Conservation (phyloP, 2,888 invertebrate genomes). For the Mesorhabditis belari region DNA sequence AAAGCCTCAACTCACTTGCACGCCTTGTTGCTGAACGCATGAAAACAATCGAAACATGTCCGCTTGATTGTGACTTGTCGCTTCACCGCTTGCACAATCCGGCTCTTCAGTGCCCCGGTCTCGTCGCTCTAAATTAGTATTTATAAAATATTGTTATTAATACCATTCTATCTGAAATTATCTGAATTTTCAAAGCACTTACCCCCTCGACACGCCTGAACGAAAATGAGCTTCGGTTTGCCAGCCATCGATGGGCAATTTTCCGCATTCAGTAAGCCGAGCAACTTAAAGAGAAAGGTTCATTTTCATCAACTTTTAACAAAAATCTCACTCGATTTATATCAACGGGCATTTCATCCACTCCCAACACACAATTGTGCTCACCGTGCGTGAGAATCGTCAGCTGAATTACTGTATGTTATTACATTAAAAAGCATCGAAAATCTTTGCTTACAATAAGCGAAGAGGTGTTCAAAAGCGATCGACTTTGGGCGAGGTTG, state of each 20-base stretch:
- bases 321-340: neutral
- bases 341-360: neutral
- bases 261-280: slow-evolving; percentile 42
- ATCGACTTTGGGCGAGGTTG: slow-evolving; percentile 23
- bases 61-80: no score
- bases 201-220: slow-evolving; percentile 53
- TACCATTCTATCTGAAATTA: no score
- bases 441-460: slow-evolving; percentile 3
- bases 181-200: no score
- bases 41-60: no score
- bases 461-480: slow-evolving; percentile 13
- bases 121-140: no score
- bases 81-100: no score
- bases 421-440: neutral
- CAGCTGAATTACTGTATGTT: no score
- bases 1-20: no score
- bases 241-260: slow-evolving; percentile 26
- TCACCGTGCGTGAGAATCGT: neutral
- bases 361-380: neutral
- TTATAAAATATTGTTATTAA: no score
- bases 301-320: neutral
- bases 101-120: no score
- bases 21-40: no score
- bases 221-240: slow-evolving; percentile 51
- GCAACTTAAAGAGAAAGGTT: slow-evolving; percentile 18